Conservation (phyloP, 2,888 invertebrate species). For the Netelia fuscicornis region DNA sequence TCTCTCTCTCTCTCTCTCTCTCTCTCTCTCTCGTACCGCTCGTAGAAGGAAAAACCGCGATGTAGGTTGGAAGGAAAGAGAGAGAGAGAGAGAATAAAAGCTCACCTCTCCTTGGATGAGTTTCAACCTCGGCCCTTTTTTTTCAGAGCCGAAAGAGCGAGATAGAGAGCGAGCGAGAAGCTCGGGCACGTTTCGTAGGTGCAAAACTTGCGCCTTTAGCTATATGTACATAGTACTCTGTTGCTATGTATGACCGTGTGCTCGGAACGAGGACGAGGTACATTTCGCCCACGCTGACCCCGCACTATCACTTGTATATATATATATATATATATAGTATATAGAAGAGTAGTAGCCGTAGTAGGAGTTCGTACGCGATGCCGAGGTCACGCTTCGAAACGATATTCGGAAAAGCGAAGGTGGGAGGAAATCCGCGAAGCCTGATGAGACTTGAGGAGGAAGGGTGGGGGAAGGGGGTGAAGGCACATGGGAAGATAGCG, state of each 20-base stretch:
- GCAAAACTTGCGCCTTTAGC: slow-evolving; percentile 46
- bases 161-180: neutral
- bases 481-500: slow-evolving; percentile 31
- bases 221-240: slow-evolving; percentile 30
- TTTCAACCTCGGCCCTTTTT: slow-evolving; percentile 65
- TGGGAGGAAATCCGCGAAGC: slow-evolving; percentile 52
- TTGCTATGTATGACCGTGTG: slow-evolving; percentile 18
- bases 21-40: slow-evolving; percentile 10
- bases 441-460: slow-evolving; percentile 30
- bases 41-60: slow-evolving; percentile 11
- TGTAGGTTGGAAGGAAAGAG: slow-evolving; percentile 1
- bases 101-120: slow-evolving; percentile 55
- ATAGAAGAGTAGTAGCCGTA: slow-evolving; percentile 12
- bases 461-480: neutral
- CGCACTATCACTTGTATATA: slow-evolving; percentile 15
- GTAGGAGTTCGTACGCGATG: slow-evolving; percentile 48
- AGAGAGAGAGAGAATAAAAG: slow-evolving; percentile 11
- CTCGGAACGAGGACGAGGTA: slow-evolving; percentile 59
- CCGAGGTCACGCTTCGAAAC: slow-evolving; percentile 65
- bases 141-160: neutral
- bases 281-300: slow-evolving; percentile 58
- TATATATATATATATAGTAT: slow-evolving; percentile 14
- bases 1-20: slow-evolving; percentile 19
- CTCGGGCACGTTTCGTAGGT: slow-evolving; percentile 44
- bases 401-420: slow-evolving; percentile 67